Conservation (phyloP, 2,797 vertebrate species). For the Pteronotus mesoamericanus region DNA sequence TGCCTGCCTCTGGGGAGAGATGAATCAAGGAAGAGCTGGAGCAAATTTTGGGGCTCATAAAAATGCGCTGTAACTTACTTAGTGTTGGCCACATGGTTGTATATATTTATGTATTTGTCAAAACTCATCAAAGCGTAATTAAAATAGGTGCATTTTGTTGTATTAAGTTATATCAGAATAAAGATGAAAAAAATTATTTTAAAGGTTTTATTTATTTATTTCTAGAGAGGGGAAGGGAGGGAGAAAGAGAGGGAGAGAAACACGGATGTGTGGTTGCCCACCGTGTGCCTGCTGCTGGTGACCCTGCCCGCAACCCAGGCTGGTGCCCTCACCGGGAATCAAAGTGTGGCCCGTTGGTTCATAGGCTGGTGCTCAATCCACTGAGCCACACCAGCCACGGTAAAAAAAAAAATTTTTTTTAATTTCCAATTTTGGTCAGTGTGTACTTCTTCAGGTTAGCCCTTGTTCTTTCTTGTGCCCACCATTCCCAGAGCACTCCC, state of each 20-base stretch:
- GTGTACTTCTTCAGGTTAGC: not conserved
- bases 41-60: not conserved
- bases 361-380: no score
- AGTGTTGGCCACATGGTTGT: not conserved
- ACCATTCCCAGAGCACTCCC: not conserved
- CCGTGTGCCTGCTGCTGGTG: no score
- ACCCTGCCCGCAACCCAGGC: no score
- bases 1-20: not conserved
- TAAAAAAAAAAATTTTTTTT: not conserved
- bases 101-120: not conserved
- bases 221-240: no score
- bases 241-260: no score
- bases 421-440: not conserved
- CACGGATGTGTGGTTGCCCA: no score
- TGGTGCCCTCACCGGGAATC: no score
- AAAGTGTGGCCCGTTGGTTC: no score
- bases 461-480: not conserved
- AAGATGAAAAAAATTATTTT: not conserved
- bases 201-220: no score
- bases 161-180: not conserved
- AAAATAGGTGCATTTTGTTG: not conserved
- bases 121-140: not conserved
- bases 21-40: not conserved
- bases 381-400: no score
- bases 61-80: not conserved